Base-by-base conservation (phyloP, 2,888 invertebrate genomes). In the Luperina testacea region DNA sequence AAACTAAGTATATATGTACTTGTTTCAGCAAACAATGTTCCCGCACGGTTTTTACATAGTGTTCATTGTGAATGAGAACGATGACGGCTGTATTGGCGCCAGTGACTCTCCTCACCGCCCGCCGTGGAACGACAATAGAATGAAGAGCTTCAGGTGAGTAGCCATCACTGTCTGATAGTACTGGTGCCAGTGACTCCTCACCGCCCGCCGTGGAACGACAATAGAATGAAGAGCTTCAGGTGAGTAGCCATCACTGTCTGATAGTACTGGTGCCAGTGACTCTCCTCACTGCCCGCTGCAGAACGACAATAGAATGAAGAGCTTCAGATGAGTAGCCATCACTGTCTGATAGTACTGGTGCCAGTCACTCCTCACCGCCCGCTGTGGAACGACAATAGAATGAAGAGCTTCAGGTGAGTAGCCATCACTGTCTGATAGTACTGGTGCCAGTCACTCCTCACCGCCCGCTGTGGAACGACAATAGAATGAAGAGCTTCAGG, bases 21-120 rank as follows among this genome's bases (percentile, higher is more conserved):
- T 80, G 83, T 96, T 97, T 24, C 92, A 98, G 98, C 97, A 97
- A 96, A 93, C 96, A 6, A 96, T 95, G 89, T 98, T 97, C 91
- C 97, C 97, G 0, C 89, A 94, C 17, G 98, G 98, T 0, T 98
- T 98, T 94, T 98, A 98, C 94, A 95, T 98, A 9, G 98, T 98
- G 48, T 97, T 98, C 88, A 97, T 98, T 20, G 97, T 98, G 68
- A 97, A 97, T 90, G 97, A 97, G 11, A 97, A 97, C 79, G 97
- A 98, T 85, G 95, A 94, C 59, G 97, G 97, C 0, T 97, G 97
- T 88, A 94, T 93, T 15, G 93, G 93, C 0, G 75, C 69, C 45
- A 81, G 73, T 42, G 88, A 70, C 24, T 0, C 45, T 0, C 9
- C 65, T 8, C n/a, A 1, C 6, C 17, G 48, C 0, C 27, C 75